A percentile compares a stretch with the other conserved stretches of the same genome.
Conservation (phyloP, 2,888 invertebrate genomes). For the Tetrapedia diversipes region DNA sequence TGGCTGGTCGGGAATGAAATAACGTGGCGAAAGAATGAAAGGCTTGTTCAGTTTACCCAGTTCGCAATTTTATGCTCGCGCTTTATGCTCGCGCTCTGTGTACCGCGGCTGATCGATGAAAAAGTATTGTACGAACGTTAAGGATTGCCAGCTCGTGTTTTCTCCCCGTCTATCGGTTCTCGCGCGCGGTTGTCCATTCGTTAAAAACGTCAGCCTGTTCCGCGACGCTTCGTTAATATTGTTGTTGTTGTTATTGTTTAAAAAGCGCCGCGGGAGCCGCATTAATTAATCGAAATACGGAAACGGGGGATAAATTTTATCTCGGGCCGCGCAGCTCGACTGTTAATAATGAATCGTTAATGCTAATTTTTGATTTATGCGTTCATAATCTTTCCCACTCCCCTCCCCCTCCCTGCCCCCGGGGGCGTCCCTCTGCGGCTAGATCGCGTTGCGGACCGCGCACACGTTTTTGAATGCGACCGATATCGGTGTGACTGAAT, state of each 20-base stretch:
- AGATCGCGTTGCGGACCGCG: constrained; percentile 20
- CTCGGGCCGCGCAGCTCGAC: constrained; percentile 47
- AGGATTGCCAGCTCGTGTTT: neutral
- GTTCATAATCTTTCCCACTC: constrained; percentile 61
- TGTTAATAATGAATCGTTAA: constrained; percentile 63
- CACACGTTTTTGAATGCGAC: constrained; percentile 57
- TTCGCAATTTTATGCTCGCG: neutral
- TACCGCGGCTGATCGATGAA: neutral
- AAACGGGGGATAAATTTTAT: constrained; percentile 59
- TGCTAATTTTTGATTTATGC: constrained; percentile 65
- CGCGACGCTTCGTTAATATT: constrained; percentile 50
- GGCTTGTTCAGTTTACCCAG: neutral
- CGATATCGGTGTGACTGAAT: constrained; percentile 62
- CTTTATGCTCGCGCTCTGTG: too few relatives aligned
- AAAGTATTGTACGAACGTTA: neutral
- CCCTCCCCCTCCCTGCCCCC: constrained; percentile 25
- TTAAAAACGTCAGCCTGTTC: constrained; percentile 47
- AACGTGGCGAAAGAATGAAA: neutral
- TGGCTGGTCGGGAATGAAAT: neutral
- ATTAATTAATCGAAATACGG: constrained; percentile 58
- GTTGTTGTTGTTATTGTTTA: constrained; percentile 54
- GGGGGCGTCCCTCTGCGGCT: constrained; percentile 42
- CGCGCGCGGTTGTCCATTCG: constrained; percentile 42
- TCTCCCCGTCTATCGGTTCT: neutral
- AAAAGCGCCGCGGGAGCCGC: constrained; percentile 43